A percentile compares a stretch with the other conserved stretches of the same genome.
These are phyloP conservation scores for Polydesmus complanatus DNA, from an alignment of 2,888 invertebrate genomes.

Conservation along the genomic window DNA sequence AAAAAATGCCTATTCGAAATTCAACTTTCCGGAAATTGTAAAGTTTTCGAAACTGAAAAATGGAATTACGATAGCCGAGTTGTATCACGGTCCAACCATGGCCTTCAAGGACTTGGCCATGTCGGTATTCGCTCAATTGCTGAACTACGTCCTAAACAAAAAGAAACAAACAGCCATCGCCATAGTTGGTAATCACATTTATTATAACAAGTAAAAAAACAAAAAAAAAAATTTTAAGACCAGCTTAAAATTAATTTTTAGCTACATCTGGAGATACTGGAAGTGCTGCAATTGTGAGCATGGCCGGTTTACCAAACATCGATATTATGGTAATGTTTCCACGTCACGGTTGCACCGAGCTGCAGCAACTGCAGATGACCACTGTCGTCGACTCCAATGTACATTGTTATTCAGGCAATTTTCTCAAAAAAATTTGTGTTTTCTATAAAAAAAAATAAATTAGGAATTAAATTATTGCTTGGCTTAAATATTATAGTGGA, in stretches of 20 bases:
- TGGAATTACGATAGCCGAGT: slow-evolving; percentile 33
- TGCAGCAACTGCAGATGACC: slow-evolving; percentile 38
- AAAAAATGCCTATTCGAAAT: slow-evolving; percentile 25
- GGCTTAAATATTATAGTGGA: slow-evolving; percentile 32
- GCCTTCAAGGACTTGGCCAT: slow-evolving; percentile 39
- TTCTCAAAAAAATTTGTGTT: not conserved
- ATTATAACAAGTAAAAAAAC: too few relatives aligned
- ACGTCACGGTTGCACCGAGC: slow-evolving; percentile 29
- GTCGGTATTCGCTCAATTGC: slow-evolving; percentile 31
- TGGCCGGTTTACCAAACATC: slow-evolving; percentile 30
- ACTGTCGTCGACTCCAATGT: slow-evolving; percentile 34
- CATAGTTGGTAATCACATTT: slow-evolving; percentile 27
- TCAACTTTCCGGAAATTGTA: slow-evolving; percentile 26
- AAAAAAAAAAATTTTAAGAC: too few relatives aligned
- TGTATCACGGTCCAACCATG: slow-evolving; percentile 36
- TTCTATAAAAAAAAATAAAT: not conserved
- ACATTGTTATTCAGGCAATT: slow-evolving; percentile 33
- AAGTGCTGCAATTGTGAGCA: slow-evolving; percentile 36
- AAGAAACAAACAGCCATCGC: slow-evolving; percentile 28
- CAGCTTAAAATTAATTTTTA: slow-evolving; percentile 19
- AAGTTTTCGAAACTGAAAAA: slow-evolving; percentile 25
- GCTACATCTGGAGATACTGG: slow-evolving; percentile 40
- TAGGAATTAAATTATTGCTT: not conserved
- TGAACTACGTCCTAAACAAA: slow-evolving; percentile 32
- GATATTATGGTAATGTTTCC: slow-evolving; percentile 37